Evolutionary conservation across 2,888 invertebrate genomes (phyloP).

Genomic region (Polydesmus complanatus): DNA sequence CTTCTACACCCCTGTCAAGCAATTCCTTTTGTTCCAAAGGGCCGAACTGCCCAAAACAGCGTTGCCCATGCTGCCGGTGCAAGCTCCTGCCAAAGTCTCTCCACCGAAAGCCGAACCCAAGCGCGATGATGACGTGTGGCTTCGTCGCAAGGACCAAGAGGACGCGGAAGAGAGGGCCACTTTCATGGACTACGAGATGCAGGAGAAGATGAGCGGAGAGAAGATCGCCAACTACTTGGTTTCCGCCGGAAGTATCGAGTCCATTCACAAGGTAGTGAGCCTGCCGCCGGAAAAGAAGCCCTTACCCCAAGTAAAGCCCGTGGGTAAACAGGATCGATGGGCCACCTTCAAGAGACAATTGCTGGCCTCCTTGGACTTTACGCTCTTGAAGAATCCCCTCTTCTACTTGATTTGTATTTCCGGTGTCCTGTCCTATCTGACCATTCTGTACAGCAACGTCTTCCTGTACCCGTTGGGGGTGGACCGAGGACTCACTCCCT

Average conservation of each 20-base stretch:
- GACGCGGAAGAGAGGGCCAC: not conserved
- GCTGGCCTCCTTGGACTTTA: constrained; percentile 5
- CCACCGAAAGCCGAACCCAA: not conserved
- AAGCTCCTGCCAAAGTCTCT: not conserved
- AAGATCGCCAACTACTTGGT: not conserved
- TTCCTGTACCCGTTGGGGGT: constrained; percentile 9
- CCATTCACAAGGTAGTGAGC: not conserved
- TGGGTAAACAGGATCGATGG: not conserved
- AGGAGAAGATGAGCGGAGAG: not conserved
- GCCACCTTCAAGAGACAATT: not conserved
- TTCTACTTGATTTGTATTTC: constrained; percentile 7
- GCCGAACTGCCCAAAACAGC: not conserved
- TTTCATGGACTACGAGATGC: no score
- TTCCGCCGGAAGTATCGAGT: not conserved
- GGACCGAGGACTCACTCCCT: constrained; percentile 12
- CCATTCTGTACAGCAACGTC: constrained; percentile 5
- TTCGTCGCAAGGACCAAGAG: not conserved
- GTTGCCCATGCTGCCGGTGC: not conserved
- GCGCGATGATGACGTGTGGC: not conserved
- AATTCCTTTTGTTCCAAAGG: not conserved
- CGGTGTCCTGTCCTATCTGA: constrained; percentile 6
- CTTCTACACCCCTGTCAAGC: constrained; percentile 6
- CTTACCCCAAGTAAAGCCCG: not conserved
- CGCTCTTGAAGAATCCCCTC: constrained; percentile 12
- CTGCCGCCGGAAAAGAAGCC: not conserved